phyloP scores from a whole-genome alignment of 2,888 invertebrate species.

The Nymphalis polychloros region DNA sequence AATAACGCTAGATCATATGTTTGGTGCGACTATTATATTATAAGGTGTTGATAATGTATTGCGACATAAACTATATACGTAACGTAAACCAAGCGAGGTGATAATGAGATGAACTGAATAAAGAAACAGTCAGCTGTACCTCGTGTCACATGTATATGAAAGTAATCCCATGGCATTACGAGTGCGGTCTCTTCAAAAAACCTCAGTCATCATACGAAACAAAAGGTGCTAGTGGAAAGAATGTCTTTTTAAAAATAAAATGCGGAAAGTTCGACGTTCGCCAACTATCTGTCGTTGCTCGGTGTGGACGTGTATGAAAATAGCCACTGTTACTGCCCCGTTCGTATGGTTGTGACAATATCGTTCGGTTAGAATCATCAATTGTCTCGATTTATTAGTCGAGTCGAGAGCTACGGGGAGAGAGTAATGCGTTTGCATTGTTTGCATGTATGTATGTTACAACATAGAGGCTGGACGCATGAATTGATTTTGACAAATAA shows the following conservation, averaged over 20 bases:
- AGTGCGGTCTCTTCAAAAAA: constrained; percentile 35
- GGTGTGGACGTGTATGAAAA: constrained; percentile 45
- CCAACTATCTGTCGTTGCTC: constrained; percentile 72
- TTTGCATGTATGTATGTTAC: neutral
- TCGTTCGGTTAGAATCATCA: constrained; percentile 17
- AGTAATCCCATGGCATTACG: constrained; percentile 38
- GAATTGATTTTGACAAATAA: too few species aligned
- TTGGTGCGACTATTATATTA: neutral
- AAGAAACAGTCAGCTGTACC: neutral
- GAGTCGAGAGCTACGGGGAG: neutral
- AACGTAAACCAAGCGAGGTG: neutral
- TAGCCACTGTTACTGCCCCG: constrained; percentile 44
- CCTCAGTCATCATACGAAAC: constrained; percentile 50
- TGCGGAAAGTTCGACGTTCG: constrained; percentile 64
- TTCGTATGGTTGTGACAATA: constrained; percentile 55
- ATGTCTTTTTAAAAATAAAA: constrained; percentile 73
- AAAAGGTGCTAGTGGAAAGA: constrained; percentile 63
- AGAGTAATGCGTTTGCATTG: neutral
- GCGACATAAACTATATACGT: neutral
- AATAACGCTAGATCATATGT: neutral
- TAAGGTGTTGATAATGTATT: neutral
- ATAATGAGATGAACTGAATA: constrained; percentile 1
- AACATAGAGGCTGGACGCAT: neutral
- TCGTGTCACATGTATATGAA: neutral
- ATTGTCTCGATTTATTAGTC: constrained; percentile 30